phyloP scores from a whole-genome alignment of 2,797 vertebrate species.

The Acrocephalus scirpaceus region DNA sequence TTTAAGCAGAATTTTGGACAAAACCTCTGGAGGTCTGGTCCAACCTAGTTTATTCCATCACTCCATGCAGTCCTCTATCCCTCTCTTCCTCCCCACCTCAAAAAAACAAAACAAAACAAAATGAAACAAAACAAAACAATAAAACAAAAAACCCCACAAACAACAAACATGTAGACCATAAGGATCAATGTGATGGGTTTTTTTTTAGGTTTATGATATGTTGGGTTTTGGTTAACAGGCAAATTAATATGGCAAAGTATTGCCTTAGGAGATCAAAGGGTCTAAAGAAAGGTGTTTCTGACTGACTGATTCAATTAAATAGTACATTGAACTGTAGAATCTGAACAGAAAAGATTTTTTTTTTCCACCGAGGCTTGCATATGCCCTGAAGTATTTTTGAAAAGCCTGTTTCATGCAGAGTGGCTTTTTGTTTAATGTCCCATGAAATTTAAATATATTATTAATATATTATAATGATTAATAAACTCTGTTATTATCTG shows the following conservation, averaged over 20 bases:
- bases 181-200: background rate
- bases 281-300: background rate
- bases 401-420: background rate
- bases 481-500: constrained; percentile 3
- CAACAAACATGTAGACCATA: background rate
- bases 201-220: background rate
- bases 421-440: constrained; percentile 3
- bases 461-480: constrained; percentile 11
- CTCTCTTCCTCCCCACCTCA: accelerated
- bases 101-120: background rate
- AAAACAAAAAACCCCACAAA: too few relatives aligned
- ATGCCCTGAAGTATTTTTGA: background rate
- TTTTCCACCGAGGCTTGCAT: background rate
- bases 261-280: background rate
- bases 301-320: background rate
- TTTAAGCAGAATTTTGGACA: background rate
- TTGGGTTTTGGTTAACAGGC: background rate
- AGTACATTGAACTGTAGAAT: background rate
- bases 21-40: background rate
- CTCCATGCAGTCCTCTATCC: background rate
- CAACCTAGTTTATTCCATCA: background rate
- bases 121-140: background rate
- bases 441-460: constrained; percentile 4
- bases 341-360: background rate
- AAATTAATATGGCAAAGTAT: background rate